phyloP scores from a whole-genome alignment of 2,797 vertebrate species.

The Psittacula echo region DNA sequence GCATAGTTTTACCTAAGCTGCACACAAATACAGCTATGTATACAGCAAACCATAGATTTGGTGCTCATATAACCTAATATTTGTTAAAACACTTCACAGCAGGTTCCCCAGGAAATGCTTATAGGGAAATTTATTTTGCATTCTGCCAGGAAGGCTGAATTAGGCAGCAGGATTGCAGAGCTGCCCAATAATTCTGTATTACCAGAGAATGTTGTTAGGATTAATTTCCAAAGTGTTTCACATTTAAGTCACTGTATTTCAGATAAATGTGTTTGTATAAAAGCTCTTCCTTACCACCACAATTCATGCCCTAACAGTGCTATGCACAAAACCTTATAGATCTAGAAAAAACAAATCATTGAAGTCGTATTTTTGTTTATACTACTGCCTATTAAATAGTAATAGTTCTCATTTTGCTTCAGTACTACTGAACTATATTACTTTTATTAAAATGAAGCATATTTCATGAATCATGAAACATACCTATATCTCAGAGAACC shows the following conservation, averaged over 20 bases:
- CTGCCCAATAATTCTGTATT: neutral
- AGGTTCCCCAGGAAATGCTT: neutral
- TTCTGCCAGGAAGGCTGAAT: neutral
- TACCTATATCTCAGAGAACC: neutral
- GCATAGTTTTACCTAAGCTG: neutral
- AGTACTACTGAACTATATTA: neutral
- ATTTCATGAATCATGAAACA: neutral
- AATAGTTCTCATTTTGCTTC: neutral
- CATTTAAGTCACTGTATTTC: neutral
- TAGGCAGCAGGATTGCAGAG: neutral
- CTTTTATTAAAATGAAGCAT: neutral
- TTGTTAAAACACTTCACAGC: neutral
- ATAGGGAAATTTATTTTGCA: neutral
- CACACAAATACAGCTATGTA: neutral
- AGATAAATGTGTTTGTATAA: neutral
- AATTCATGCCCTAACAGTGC: neutral
- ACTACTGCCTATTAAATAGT: neutral
- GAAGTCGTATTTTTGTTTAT: neutral
- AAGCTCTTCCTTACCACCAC: neutral
- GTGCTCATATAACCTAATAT: neutral
- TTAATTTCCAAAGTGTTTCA: neutral
- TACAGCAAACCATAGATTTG: neutral
- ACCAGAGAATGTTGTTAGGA: neutral
- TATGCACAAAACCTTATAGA: neutral
- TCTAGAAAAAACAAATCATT: neutral